These are phyloP conservation scores for Raja brachyura DNA, from an alignment of 2,113 vertebrate genomes.

Conservation along the genomic window DNA sequence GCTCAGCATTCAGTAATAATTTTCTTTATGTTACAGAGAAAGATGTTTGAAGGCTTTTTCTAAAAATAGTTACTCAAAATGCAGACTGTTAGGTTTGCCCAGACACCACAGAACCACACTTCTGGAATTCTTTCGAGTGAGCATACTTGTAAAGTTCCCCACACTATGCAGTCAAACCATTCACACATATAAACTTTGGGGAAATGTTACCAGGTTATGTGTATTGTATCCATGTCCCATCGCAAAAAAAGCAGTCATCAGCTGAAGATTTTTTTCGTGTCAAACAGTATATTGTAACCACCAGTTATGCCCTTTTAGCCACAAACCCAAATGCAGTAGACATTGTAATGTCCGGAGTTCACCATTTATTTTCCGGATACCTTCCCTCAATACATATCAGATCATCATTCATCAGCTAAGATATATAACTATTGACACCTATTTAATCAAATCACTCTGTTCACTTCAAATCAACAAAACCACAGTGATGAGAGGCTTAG, in stretches of 20 bases:
- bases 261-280: not conserved
- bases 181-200: not conserved
- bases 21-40: not conserved
- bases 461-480: not conserved
- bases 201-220: not conserved
- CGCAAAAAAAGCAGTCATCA: not conserved
- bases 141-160: not conserved
- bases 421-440: not conserved
- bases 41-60: not conserved
- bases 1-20: not conserved
- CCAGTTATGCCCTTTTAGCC: not conserved
- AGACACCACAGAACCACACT: slow-evolving; percentile 24
- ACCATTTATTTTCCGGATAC: not conserved
- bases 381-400: not conserved
- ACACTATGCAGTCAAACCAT: not conserved
- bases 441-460: not conserved
- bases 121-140: not conserved
- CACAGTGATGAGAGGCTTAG: not conserved
- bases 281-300: not conserved
- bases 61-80: not conserved
- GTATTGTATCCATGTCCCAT: not conserved
- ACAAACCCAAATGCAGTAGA: not conserved
- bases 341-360: not conserved
- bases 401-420: not conserved
- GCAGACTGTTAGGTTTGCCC: slow-evolving; percentile 10